These are phyloP conservation scores for Petrophora chlorosata DNA, from an alignment of 2,888 invertebrate genomes.

Conservation along the genomic window DNA sequence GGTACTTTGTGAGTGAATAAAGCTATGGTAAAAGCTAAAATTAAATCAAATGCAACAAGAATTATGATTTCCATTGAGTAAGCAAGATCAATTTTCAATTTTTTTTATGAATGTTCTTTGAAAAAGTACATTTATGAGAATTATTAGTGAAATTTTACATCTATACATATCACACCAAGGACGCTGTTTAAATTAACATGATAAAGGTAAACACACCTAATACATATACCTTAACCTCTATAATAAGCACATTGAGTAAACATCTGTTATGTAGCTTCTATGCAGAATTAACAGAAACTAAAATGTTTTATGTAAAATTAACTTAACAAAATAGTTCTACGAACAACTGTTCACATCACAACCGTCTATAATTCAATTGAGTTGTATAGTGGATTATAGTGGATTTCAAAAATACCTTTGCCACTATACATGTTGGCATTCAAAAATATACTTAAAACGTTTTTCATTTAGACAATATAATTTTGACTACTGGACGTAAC, in stretches of 20 bases:
- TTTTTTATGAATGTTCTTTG: constrained; percentile 16
- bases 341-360: constrained; percentile 65
- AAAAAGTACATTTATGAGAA: constrained; percentile 22
- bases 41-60: constrained; percentile 41
- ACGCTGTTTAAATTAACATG: constrained; percentile 13
- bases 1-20: constrained; percentile 21
- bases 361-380: constrained; percentile 72
- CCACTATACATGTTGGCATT: constrained; percentile 48
- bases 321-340: constrained; percentile 29
- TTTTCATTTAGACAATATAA: constrained; percentile 43
- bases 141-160: constrained; percentile 28
- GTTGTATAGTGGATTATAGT: no score
- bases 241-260: constrained; percentile 7
- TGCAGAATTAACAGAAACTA: background rate
- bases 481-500: constrained; percentile 56
- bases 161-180: constrained; percentile 31
- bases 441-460: constrained; percentile 48
- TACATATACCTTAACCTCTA: constrained; percentile 5
- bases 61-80: constrained; percentile 10
- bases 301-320: constrained; percentile 19
- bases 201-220: constrained; percentile 29
- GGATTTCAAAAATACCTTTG: constrained; percentile 52
- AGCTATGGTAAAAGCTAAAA: constrained; percentile 32
- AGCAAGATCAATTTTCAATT: background rate
- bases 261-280: constrained; percentile 16